These are phyloP conservation scores for Lampris megalopsis DNA, from an alignment of 2,113 vertebrate species.

Conservation along the genomic window DNA sequence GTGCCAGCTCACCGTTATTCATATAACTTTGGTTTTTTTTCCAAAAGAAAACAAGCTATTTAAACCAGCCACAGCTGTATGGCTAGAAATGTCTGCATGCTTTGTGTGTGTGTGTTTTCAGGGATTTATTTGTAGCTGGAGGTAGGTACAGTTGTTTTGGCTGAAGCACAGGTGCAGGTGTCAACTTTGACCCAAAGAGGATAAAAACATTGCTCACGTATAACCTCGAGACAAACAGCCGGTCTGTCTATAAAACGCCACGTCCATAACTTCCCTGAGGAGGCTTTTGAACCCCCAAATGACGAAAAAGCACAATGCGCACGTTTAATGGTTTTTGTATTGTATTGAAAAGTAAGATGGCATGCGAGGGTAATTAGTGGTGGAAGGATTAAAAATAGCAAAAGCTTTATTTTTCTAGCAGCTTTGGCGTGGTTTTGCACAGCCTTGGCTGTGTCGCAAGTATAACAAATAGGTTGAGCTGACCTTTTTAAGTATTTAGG, in stretches of 20 bases:
- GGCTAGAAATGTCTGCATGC: not conserved
- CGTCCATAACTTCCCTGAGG: not conserved
- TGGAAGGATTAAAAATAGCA: too few relatives aligned
- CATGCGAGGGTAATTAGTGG: not conserved
- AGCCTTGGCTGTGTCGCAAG: too few relatives aligned
- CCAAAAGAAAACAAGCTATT: not conserved
- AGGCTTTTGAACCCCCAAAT: conserved; percentile 31
- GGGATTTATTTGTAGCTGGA: conserved; percentile 51
- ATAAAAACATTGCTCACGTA: conserved; percentile 42
- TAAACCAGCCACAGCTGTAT: conserved; percentile 16
- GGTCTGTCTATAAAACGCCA: too few relatives aligned
- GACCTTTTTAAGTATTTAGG: too few relatives aligned
- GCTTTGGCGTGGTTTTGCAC: too few relatives aligned
- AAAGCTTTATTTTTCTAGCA: too few relatives aligned
- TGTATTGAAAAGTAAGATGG: too few relatives aligned
- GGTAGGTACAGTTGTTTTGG: conserved; percentile 79
- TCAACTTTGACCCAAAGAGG: conserved; percentile 76
- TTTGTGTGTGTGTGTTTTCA: conserved; percentile 25
- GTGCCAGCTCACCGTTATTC: too few relatives aligned
- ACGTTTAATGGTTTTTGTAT: too few relatives aligned
- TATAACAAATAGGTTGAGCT: too few relatives aligned
- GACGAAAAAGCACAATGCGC: not conserved
- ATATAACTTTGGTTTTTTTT: too few relatives aligned
- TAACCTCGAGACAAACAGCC: conserved; percentile 14
- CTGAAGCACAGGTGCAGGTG: conserved; percentile 79